Evolutionary conservation across 2,113 vertebrate species (phyloP).

Genomic region (Cygnus buccinator): DNA sequence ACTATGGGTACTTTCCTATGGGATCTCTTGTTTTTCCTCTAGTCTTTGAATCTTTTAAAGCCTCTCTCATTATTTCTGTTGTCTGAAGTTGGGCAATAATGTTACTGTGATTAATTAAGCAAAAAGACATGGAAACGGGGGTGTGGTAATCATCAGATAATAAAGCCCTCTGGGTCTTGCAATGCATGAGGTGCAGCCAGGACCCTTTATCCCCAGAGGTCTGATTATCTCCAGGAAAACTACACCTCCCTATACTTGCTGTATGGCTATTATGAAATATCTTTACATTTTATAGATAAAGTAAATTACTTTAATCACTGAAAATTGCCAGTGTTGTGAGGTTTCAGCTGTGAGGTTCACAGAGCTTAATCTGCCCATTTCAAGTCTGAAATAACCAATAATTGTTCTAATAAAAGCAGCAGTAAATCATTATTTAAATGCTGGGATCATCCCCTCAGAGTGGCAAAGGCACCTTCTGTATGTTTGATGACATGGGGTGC

Average conservation of each 20-base stretch:
- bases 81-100: constrained; percentile 82
- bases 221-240: constrained; percentile 81
- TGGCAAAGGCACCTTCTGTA: constrained; percentile 53
- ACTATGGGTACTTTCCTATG: constrained; percentile 73
- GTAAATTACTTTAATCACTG: constrained; percentile 69
- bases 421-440: constrained; percentile 75
- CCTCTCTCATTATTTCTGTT: constrained; percentile 84
- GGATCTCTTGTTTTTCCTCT: constrained; percentile 77
- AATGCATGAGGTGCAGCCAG: constrained; percentile 72
- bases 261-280: constrained; percentile 68
- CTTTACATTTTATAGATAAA: constrained; percentile 73
- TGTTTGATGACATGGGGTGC: constrained; percentile 63
- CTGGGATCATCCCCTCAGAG: constrained; percentile 63
- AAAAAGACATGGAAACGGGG: constrained; percentile 78
- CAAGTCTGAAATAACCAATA: constrained; percentile 77
- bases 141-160: constrained; percentile 81
- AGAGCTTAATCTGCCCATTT: constrained; percentile 62
- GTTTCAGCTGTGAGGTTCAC: constrained; percentile 62
- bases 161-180: constrained; percentile 77
- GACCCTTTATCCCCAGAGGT: constrained; percentile 77
- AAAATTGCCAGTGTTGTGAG: constrained; percentile 63
- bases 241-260: constrained; percentile 70
- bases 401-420: constrained; percentile 77
- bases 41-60: constrained; percentile 83
- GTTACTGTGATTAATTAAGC: constrained; percentile 85